phyloP scores from a whole-genome alignment of 2,888 invertebrate species.

The Tolmerus cingulatus region DNA sequence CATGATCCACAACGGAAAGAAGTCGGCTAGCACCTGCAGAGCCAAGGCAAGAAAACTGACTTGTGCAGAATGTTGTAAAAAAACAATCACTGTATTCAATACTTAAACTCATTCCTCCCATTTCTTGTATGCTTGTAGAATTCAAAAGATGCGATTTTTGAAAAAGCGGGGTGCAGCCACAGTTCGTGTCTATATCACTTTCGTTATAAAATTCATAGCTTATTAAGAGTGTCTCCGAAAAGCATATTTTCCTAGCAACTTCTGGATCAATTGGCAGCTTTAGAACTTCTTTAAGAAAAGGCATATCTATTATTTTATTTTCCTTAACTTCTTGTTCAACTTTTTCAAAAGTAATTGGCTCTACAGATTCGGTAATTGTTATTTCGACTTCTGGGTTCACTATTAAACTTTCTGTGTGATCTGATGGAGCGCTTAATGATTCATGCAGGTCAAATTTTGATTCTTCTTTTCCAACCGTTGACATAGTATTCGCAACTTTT shows the following conservation, averaged over 20 bases:
- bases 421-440: not conserved
- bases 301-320: not conserved
- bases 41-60: constrained; percentile 36
- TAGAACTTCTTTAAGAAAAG: not conserved
- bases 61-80: constrained; percentile 37
- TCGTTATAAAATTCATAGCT: not conserved
- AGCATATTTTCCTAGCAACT: not conserved
- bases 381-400: not conserved
- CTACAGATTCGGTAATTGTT: not conserved
- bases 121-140: not conserved
- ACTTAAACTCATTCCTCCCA: constrained; percentile 35
- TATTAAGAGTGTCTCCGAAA: constrained; percentile 4
- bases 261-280: not conserved
- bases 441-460: not conserved
- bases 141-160: not conserved
- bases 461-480: not conserved
- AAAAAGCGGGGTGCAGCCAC: not conserved
- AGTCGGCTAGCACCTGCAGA: constrained; percentile 2
- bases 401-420: not conserved
- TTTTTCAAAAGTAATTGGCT: not conserved
- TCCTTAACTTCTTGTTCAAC: not conserved
- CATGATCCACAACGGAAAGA: constrained; percentile 34
- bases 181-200: not conserved
- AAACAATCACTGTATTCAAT: constrained; percentile 32
- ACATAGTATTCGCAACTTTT: not conserved